phyloP scores from a whole-genome alignment of 1,140 invertebrate species.

The Spodoptera frugiperda region DNA sequence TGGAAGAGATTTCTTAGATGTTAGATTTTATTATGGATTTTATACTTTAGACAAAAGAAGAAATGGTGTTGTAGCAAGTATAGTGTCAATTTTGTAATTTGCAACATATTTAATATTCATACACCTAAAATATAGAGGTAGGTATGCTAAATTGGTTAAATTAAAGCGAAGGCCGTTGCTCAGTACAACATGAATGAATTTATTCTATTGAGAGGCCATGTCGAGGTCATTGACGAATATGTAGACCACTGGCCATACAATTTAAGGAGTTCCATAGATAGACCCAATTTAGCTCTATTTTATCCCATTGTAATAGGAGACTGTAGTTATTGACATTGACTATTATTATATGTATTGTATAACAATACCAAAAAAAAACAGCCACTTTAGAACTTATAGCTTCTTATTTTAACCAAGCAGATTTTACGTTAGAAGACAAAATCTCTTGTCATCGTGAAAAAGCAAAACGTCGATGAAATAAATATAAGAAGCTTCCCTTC shows the following conservation, averaged over 20 bases:
- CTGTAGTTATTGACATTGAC: neutral
- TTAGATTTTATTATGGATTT: too few species aligned
- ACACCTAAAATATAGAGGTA: neutral
- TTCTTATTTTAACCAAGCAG: too few species aligned
- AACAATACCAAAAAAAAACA: too few species aligned
- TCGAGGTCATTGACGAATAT: conserved; percentile 48
- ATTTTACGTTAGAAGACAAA: neutral
- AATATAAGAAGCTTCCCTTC: conserved; percentile 22
- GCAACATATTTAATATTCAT: neutral
- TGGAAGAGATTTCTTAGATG: neutral
- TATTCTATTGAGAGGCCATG: conserved; percentile 56
- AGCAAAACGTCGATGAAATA: neutral
- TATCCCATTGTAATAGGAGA: neutral
- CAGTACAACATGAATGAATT: conserved; percentile 57
- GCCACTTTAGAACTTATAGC: neutral
- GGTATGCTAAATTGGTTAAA: conserved; percentile 63
- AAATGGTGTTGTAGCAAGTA: too few species aligned
- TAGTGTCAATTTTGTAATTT: neutral
- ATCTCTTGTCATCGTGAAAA: neutral
- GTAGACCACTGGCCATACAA: neutral
- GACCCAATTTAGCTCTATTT: conserved; percentile 13
- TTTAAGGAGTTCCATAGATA: neutral
- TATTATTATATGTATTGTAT: too few species aligned
- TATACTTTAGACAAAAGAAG: too few species aligned
- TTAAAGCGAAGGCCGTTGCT: conserved; percentile 60